Conservation (phyloP, 1,140 invertebrate genomes). For the Portunus trituberculatus region DNA sequence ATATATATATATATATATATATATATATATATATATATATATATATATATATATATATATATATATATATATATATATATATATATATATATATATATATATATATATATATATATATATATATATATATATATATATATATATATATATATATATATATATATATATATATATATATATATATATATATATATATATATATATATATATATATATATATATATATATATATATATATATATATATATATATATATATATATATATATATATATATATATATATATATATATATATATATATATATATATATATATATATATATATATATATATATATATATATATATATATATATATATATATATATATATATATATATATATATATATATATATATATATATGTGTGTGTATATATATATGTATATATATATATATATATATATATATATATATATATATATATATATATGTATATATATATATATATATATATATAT, state of each 20-base stretch:
- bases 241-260: conserved; percentile 14
- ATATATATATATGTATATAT: conserved; percentile 53
- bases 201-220: conserved; percentile 42
- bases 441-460: conserved; percentile 37
- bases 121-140: conserved; percentile 25
- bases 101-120: conserved; percentile 14
- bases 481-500: conserved; percentile 51
- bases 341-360: conserved; percentile 47
- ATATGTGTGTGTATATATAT: not conserved
- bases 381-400: conserved; percentile 14
- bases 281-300: not conserved
- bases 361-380: not conserved
- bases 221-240: not conserved
- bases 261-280: conserved; percentile 25
- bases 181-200: conserved; percentile 52
- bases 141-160: not conserved
- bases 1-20: not conserved
- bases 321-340: conserved; percentile 52
- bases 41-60: conserved; percentile 52
- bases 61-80: conserved; percentile 35
- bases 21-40: conserved; percentile 49
- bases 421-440: not conserved
- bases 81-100: not conserved
- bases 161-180: conserved; percentile 46
- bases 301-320: conserved; percentile 40